Evolutionary conservation across 2,888 invertebrate species (phyloP), one percentile per base, ranked within the genome.

Genomic region (Drosophila ustulata): DNA sequence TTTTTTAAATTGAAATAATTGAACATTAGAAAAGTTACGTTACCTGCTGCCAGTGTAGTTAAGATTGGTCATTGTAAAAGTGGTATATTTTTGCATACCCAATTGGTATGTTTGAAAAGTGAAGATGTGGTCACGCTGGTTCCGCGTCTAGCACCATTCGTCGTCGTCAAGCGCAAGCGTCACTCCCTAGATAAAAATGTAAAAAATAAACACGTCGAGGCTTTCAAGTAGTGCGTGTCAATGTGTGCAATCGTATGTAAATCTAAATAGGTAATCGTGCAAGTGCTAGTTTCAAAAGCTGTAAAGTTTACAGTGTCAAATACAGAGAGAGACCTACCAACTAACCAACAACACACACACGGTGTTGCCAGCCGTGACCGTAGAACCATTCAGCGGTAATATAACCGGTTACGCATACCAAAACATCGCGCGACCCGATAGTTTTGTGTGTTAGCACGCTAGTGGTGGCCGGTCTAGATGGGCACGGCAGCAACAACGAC

Each of bases 321-420:
- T 50, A 43, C 39, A 75, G 58, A n/a, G 37, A n/a, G n/a, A n/a
- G 37, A 11, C n/a, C 5, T 11, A 37, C n/a, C n/a, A 37, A 37
- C 37, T n/a, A 37, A 37, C 11, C 5, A 37, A 37, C 34, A 37
- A 37, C 37, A 23, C 11, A 4, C n/a, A 49, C 56, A 57, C 51
- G 59, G 71, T 59, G 59, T 28, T 77, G 75, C 76, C 71, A 78
- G 59, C 56, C 39, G 49, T 53, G 63, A 45, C 47, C 37, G 45
- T 47, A 56, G 45, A 45, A 34, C 45, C 32, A 56, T 63, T 56
- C 70, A 75, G 67, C 66, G 53, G 49, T 59, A 75, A 61, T 75
- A 78, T 68, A 77, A 77, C 77, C 77, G 77, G 75, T 77, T 77
- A 75, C 70, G 74, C 78, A 76, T 76, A 70, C 75, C 74, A 74